phyloP scores from a whole-genome alignment of 2,113 vertebrate species.

The Grammatotria lemairii region DNA sequence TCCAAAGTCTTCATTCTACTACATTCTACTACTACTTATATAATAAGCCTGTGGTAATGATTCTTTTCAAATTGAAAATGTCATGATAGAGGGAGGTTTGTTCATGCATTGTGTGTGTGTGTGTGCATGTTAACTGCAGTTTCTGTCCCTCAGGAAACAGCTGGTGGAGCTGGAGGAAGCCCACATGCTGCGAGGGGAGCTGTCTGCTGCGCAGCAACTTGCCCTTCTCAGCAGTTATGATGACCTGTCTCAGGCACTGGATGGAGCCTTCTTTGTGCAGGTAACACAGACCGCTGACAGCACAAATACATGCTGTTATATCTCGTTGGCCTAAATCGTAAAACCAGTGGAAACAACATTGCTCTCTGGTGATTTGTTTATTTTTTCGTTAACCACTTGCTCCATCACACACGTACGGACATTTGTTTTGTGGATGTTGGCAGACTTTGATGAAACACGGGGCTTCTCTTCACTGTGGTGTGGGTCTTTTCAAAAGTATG shows the following conservation, averaged over 20 bases:
- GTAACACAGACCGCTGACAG: constrained; percentile 52
- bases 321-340: background rate
- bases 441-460: background rate
- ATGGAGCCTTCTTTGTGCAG: constrained; percentile 89
- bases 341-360: background rate
- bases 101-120: background rate
- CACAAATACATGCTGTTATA: background rate
- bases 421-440: background rate
- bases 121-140: background rate
- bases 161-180: constrained; percentile 75
- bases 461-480: background rate
- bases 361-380: background rate
- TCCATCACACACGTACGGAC: background rate
- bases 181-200: constrained; percentile 77
- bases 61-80: background rate
- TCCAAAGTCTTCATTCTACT: background rate
- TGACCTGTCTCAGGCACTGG: constrained; percentile 77
- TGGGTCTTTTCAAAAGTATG: background rate
- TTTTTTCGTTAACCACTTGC: background rate
- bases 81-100: background rate
- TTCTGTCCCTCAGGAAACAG: constrained; percentile 72
- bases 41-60: background rate
- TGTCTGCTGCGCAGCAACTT: constrained; percentile 74
- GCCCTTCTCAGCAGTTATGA: constrained; percentile 75
- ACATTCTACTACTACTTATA: background rate